Conservation (phyloP, 53 echinoderm and acorn worm genomes). For the Echinometra lucunter region DNA sequence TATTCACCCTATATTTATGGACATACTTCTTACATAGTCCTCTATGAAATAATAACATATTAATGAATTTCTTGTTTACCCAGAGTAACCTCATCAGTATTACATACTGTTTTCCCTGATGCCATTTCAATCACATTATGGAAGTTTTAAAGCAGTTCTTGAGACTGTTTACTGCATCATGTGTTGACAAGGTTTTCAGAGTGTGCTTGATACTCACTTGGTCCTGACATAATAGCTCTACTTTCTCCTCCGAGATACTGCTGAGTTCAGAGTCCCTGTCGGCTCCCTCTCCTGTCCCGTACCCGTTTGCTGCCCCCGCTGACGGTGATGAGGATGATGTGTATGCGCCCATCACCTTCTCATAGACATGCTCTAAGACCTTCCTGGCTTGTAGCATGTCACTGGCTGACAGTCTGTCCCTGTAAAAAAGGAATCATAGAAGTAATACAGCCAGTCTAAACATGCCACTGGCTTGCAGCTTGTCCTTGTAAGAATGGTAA, state of each 20-base stretch:
- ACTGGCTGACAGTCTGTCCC: slow-evolving; percentile 94
- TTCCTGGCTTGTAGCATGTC: slow-evolving; percentile 95
- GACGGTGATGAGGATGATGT: slow-evolving; percentile 71
- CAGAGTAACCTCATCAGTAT: no score
- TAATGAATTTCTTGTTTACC: no score
- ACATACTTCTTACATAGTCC: no score
- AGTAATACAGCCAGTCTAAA: neutral
- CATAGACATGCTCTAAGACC: slow-evolving; percentile 96
- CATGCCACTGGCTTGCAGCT: neutral
- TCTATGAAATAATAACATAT: no score
- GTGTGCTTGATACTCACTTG: slow-evolving; percentile 74
- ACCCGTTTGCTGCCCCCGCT: slow-evolving; percentile 73
- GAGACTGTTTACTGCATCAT: no score
- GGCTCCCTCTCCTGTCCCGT: slow-evolving; percentile 65
- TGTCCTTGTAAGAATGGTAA: neutral
- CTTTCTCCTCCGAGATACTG: slow-evolving; percentile 93
- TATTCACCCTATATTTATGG: no score
- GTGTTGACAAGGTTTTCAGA: neutral
- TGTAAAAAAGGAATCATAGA: slow-evolving; percentile 33
- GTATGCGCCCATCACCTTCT: slow-evolving; percentile 94
- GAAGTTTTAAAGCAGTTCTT: no score
- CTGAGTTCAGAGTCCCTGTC: slow-evolving; percentile 82
- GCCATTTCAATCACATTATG: no score
- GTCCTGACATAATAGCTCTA: slow-evolving; percentile 97
- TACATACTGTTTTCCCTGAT: no score